These are phyloP conservation scores for Camelus bactrianus DNA, from an alignment of 2,113 vertebrate species.

Conservation along the genomic window DNA sequence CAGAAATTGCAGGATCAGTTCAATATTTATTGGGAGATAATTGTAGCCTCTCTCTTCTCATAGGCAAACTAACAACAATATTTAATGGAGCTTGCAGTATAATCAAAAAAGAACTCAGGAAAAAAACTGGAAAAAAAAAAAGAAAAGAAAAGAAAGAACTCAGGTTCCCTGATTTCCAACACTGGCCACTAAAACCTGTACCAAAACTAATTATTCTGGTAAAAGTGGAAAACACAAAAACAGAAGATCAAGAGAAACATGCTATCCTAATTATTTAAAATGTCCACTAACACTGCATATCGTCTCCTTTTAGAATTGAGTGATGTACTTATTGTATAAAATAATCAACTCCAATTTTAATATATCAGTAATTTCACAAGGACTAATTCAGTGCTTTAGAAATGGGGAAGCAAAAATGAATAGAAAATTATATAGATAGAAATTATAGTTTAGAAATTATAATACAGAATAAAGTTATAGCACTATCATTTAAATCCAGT, in stretches of 20 bases:
- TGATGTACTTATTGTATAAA: not conserved
- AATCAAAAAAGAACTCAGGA: not conserved
- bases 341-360: constrained; percentile 18
- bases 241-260: not conserved
- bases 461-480: not conserved
- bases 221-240: not conserved
- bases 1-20: not conserved
- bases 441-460: not conserved
- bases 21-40: not conserved
- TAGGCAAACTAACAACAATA: not conserved
- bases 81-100: not conserved
- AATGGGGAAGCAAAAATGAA: constrained; percentile 32
- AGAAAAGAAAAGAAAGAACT: not conserved
- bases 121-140: too few relatives aligned
- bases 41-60: not conserved
- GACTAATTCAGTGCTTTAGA: constrained; percentile 3
- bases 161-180: not conserved
- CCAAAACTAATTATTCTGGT: not conserved
- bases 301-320: not conserved
- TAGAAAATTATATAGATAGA: not conserved
- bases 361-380: not conserved
- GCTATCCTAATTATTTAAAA: not conserved
- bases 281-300: not conserved
- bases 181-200: not conserved
- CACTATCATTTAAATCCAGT: not conserved